Base-by-base conservation (phyloP, 2,888 invertebrate genomes). In the Autographa pulchrina region DNA sequence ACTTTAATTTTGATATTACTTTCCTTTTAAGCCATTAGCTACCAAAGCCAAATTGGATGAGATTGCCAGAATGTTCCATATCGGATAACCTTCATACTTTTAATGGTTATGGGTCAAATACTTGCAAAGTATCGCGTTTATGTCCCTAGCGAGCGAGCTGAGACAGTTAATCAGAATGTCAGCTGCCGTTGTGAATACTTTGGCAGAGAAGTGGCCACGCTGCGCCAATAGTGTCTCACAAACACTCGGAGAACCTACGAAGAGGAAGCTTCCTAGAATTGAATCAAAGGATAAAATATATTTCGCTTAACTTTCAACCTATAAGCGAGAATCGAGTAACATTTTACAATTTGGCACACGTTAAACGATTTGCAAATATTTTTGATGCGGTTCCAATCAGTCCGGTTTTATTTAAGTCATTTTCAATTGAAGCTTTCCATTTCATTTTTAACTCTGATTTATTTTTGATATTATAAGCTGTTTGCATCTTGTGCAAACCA, bases 131-230 rank as follows among this genome's bases (percentile, higher is more conserved):
- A 63, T 41, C 56, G 56, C 14, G 31, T 65, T 63, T 63, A 65
- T 64, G 54, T 70, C 18, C 13, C 54, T 65, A 59, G 60, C 20
- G 48, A 18, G 68, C 56, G 68, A 80, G 63, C 54, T 20, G 63
- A 81, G 54, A 65, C 18, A 32, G 65, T 77, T 67, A 66, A 70
- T 78, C 67, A 67, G 68, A 72, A 78, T 78, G 68, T 70, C 74
- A 68, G 41, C 59, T 48, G 61, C 54, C 65, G 68, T 72, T 72
- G 62, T 63, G 48, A 70, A 64, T 59, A 77, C 61, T 77, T 56
- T 78, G 78, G 81, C 81, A 77, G 41, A 70, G 65, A 59, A 58
- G 52, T 58, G 60, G 31, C 62, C 65, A 59, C 61, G 65, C 66
- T 72, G 65, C 65, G 77, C 77, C 80, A 80, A 76, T 66, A 68